Percentiles rank a stretch among this genome's conserved stretches.
Conservation (phyloP, 1,140 invertebrate genomes). For the Dendroctonus ponderosae region DNA sequence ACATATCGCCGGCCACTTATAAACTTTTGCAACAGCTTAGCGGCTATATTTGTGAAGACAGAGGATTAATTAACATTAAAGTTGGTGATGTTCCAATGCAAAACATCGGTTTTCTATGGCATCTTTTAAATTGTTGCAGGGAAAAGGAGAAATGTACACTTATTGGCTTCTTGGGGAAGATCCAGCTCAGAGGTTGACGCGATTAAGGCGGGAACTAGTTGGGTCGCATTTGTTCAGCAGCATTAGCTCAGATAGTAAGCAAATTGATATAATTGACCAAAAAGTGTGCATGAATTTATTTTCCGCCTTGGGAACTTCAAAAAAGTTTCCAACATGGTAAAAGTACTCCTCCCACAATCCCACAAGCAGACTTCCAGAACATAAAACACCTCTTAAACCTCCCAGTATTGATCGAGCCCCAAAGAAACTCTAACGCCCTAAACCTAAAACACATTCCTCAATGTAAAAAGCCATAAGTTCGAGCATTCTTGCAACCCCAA, state of each 20-base stretch:
- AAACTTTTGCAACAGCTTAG: constrained; percentile 65
- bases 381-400: too few species aligned
- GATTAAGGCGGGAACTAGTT: constrained; percentile 45
- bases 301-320: too few species aligned
- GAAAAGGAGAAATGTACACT: constrained; percentile 71
- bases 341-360: too few species aligned
- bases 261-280: too few species aligned
- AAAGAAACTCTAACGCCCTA: too few species aligned
- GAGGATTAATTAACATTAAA: constrained; percentile 70
- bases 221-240: constrained; percentile 47
- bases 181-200: constrained; percentile 43
- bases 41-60: constrained; percentile 66
- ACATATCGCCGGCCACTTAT: constrained; percentile 68
- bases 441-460: too few species aligned
- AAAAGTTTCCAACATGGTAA: too few species aligned
- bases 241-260: constrained; percentile 46
- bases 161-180: constrained; percentile 74
- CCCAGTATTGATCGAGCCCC: too few species aligned
- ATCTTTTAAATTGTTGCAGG: constrained; percentile 52
- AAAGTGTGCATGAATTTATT: too few species aligned
- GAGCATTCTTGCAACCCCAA: too few species aligned
- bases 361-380: too few species aligned
- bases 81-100: constrained; percentile 48
- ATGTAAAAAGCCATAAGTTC: too few species aligned
- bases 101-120: not conserved